Conservation (phyloP, 2,113 vertebrate genomes). For the Pelmatolapia mariae region DNA sequence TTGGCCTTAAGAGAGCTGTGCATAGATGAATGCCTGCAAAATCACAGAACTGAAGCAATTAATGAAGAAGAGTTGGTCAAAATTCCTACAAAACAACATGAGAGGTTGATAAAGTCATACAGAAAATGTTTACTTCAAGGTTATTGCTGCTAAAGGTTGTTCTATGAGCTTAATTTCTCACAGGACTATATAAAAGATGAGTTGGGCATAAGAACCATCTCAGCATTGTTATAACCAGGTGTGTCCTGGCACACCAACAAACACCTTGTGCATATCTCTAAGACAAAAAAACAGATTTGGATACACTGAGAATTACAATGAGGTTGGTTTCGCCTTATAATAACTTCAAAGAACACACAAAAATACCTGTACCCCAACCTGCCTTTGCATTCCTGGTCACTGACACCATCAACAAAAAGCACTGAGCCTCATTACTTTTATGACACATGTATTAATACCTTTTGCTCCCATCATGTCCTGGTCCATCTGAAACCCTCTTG, state of each 20-base stretch:
- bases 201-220: not conserved
- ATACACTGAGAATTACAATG: not conserved
- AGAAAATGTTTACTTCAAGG: not conserved
- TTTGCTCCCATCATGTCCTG: not conserved
- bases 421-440: not conserved
- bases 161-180: not conserved
- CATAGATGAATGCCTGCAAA: fast-evolving
- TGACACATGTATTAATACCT: conserved; percentile 6
- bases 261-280: not conserved
- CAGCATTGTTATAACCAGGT: not conserved
- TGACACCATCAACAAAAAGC: not conserved
- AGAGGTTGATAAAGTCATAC: fast-evolving
- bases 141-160: not conserved
- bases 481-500: conserved; percentile 10
- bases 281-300: fast-evolving
- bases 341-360: not conserved
- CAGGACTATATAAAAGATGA: fast-evolving
- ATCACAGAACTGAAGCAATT: not conserved
- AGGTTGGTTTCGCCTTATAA: not conserved
- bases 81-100: not conserved
- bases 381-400: not conserved
- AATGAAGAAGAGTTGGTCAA: not conserved
- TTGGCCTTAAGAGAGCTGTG: not conserved
- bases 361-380: not conserved
- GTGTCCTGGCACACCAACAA: not conserved